Base-by-base conservation (phyloP, 1,140 invertebrate species). In the Macrobrachium nipponense region DNA sequence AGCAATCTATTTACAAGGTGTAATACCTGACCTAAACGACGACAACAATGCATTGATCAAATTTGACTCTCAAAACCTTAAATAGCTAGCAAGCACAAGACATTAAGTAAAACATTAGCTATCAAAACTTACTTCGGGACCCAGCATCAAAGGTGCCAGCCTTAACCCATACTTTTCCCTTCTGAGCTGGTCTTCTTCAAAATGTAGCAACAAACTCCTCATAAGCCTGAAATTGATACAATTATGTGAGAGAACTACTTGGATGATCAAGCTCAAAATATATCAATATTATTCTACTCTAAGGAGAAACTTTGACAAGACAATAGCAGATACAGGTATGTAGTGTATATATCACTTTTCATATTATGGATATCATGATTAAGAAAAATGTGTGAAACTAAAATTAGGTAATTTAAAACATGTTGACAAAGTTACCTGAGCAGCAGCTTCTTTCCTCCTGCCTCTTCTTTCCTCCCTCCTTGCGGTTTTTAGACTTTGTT, bases 161-260 rank as follows among this genome's bases (percentile, higher is more conserved):
- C 91, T 98, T 98, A 0, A 99, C 96, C 97, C 98, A 99, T 80
- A 98, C 95, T 93, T 98, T 98, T 36, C 94, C 95, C 44, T 90
- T 90, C 90, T 93, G 95, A 44, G 93, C 92, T 5, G 96, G 95
- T 11, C 94, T 93, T 87, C 98, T 96, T 93, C 98, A 96, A 92
- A 99, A 99, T 17, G 97, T 98, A 82, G 97, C 97, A 27, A 99
- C 96, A 94, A 99, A 99, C 91, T 99, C 97, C 93, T 98, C 95
- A 92, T 98, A 98, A 3, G 87, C 89, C 89, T 89, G 86, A 5
- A 64, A 87, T 80, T 36, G 18, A 68, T 8, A 51, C 44, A 80
- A 27, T 11, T 68, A 17, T 7, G 76, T 8, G n/a, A 51, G 10
- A 15, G 60, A 36, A 6, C 20, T 36, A 77, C 10, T 58, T 59